Percentiles rank a stretch among this genome's conserved stretches.
These are phyloP conservation scores for Cyanoderma ruficeps DNA, from an alignment of 2,113 vertebrate species.

Conservation along the genomic window DNA sequence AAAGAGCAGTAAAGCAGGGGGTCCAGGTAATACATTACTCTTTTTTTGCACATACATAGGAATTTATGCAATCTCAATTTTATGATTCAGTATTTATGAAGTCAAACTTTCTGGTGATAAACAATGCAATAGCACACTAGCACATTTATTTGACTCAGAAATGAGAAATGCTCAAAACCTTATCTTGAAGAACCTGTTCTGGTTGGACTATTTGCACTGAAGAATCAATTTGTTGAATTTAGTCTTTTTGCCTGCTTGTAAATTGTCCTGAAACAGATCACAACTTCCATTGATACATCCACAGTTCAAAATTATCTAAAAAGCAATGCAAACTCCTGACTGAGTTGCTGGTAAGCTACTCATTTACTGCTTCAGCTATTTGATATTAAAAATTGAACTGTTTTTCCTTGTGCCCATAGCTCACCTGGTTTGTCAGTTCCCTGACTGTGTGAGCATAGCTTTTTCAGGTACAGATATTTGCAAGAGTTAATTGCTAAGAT, in stretches of 20 bases:
- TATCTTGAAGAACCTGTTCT: not conserved
- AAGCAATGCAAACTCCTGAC: not conserved
- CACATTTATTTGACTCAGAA: not conserved
- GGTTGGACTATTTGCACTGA: not conserved
- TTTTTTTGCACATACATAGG: not conserved
- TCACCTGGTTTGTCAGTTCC: not conserved
- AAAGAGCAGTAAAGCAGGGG: not conserved
- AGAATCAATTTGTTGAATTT: constrained; percentile 1
- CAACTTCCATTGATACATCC: not conserved
- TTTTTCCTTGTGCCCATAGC: not conserved
- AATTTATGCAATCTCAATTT: not conserved
- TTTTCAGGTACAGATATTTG: not conserved
- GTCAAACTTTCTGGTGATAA: not conserved
- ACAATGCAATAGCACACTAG: not conserved
- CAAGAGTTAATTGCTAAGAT: not conserved
- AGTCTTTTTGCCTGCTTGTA: not conserved
- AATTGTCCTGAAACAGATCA: constrained; percentile 25
- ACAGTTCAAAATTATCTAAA: constrained; percentile 23
- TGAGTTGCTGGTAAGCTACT: not conserved
- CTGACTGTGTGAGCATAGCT: not conserved
- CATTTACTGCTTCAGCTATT: not conserved
- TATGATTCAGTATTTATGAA: not conserved
- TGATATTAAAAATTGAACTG: not conserved
- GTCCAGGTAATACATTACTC: not conserved
- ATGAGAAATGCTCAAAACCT: not conserved